A percentile compares a stretch with the other conserved stretches of the same genome.
phyloP scores from a whole-genome alignment of 2,888 invertebrate genomes.

The Lumbricus terrestris region DNA sequence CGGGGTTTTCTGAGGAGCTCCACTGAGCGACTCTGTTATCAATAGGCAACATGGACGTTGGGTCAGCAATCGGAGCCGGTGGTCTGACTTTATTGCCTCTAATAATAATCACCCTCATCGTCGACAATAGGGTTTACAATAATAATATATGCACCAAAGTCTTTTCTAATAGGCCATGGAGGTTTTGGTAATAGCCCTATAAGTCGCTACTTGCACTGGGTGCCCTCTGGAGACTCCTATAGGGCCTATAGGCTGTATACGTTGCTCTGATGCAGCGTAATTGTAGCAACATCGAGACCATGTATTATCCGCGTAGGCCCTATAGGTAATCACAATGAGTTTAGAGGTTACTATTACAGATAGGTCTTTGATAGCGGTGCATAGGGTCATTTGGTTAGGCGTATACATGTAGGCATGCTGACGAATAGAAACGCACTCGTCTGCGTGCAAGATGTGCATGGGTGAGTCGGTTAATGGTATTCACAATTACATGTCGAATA shows the following conservation, averaged over 20 bases:
- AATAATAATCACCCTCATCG: background rate
- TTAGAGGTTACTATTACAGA: background rate
- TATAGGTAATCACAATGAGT: background rate
- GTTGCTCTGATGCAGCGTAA: background rate
- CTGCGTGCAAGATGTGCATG: background rate
- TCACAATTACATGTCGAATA: background rate
- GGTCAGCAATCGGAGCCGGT: background rate
- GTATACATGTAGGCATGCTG: background rate
- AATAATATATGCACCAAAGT: background rate
- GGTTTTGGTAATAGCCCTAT: too few species aligned
- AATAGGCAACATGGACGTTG: too few species aligned
- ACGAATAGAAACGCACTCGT: background rate
- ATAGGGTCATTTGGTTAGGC: too few species aligned
- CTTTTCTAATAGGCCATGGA: background rate
- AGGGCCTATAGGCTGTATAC: too few species aligned
- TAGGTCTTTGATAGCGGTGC: background rate
- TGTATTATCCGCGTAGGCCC: background rate
- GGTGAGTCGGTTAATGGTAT: background rate
- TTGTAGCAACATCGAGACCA: background rate
- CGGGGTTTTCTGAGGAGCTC: too few species aligned
- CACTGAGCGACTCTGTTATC: too few species aligned
- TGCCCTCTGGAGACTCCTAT: background rate
- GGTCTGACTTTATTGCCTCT: background rate
- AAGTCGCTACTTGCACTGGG: background rate
- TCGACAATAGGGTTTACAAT: background rate